Conservation (phyloP, 2,797 vertebrate genomes). For the Mormyrops attenuatus region DNA sequence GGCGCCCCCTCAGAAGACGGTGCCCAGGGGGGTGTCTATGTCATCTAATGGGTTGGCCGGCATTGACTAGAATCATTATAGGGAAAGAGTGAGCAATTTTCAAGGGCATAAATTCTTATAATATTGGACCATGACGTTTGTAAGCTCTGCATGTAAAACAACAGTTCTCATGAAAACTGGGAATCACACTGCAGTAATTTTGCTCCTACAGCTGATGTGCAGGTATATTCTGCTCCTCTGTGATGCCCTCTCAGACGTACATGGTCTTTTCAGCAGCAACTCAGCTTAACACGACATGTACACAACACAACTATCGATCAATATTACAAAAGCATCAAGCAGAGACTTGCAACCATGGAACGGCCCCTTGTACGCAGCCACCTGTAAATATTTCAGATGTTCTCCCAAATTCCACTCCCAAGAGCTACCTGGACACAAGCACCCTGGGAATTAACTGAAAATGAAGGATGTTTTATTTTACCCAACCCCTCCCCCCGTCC, state of each 20-base stretch:
- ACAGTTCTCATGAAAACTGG: background rate
- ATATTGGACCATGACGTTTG: background rate
- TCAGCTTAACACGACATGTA: background rate
- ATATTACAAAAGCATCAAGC: conserved; percentile 17
- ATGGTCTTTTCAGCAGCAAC: background rate
- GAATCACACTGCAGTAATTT: background rate
- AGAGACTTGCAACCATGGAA: conserved; percentile 4
- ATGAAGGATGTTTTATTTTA: conserved; percentile 49
- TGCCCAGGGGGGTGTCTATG: background rate
- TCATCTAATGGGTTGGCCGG: background rate
- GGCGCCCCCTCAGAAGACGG: background rate
- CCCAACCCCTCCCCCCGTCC: conserved; percentile 20
- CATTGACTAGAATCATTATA: background rate
- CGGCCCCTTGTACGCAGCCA: background rate
- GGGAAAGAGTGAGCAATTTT: background rate
- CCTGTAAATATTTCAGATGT: conserved; percentile 18
- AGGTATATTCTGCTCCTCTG: background rate
- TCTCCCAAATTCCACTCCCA: conserved; percentile 39
- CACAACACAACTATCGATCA: background rate
- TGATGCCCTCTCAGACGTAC: background rate
- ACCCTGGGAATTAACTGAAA: conserved; percentile 45
- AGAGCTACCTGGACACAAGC: conserved; percentile 23
- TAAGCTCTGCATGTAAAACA: background rate
- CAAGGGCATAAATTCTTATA: background rate
- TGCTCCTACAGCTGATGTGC: background rate